Percentiles rank a stretch among this genome's conserved stretches.
These are phyloP conservation scores for Hydraecia micacea DNA, from an alignment of 2,888 invertebrate genomes.

Conservation along the genomic window DNA sequence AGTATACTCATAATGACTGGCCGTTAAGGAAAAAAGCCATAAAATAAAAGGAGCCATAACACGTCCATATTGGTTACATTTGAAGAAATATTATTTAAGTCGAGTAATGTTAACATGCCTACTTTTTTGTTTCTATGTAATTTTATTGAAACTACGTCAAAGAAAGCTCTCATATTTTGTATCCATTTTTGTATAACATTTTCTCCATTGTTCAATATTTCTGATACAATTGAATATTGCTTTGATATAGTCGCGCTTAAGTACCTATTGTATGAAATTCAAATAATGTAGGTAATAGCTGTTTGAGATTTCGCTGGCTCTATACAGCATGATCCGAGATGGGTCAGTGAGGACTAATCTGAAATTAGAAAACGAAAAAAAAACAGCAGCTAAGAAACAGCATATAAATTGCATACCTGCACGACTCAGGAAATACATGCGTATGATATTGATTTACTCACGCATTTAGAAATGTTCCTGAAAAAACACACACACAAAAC, in stretches of 20 bases:
- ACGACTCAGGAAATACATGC: not conserved
- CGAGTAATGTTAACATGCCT: not conserved
- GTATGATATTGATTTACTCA: not conserved
- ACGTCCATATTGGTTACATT: not conserved
- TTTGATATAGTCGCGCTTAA: conserved; percentile 9
- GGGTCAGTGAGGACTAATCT: not conserved
- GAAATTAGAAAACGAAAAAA: not conserved
- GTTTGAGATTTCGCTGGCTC: not conserved
- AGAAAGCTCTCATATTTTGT: conserved; percentile 10
- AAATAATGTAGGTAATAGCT: not conserved
- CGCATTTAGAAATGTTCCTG: not conserved
- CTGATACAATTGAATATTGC: conserved; percentile 33
- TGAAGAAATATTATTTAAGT: not conserved
- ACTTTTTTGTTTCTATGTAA: conserved; percentile 19
- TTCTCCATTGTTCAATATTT: conserved; percentile 26
- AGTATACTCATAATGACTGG: conserved; percentile 5
- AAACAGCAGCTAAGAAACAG: not conserved
- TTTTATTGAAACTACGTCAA: conserved; percentile 10
- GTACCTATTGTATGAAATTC: conserved; percentile 1
- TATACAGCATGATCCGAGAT: not conserved
- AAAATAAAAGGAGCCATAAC: not conserved
- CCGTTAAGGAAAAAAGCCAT: not conserved
- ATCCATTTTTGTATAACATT: conserved; percentile 2
- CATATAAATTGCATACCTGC: not conserved
- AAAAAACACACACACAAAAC: not conserved